Evolutionary conservation across 2,888 invertebrate genomes (phyloP).

Genomic region (Amiota communis): DNA sequence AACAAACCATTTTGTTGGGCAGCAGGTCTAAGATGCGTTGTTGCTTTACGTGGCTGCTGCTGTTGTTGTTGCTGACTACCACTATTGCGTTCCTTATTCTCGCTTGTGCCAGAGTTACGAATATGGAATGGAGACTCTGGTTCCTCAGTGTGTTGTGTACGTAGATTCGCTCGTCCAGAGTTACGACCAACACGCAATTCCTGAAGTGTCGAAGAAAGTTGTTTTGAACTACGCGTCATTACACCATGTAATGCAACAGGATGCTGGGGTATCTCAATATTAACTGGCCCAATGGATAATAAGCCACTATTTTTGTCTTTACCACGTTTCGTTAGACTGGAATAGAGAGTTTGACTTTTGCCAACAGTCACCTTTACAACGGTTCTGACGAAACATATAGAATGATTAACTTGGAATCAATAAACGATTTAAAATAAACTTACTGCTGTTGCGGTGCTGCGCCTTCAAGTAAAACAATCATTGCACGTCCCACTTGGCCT

Average conservation of each 20-base stretch:
- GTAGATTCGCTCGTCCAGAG: slow-evolving; percentile 80
- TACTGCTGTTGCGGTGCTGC: slow-evolving; percentile 91
- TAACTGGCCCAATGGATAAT: slow-evolving; percentile 89
- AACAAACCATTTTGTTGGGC: slow-evolving; percentile 77
- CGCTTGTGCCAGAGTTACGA: slow-evolving; percentile 63
- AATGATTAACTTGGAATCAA: neutral
- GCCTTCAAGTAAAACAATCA: slow-evolving; percentile 93
- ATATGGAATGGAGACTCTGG: slow-evolving; percentile 74
- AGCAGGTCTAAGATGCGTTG: slow-evolving; percentile 59
- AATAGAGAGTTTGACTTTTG: slow-evolving; percentile 93
- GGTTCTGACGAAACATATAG: slow-evolving; percentile 76
- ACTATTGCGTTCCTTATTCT: slow-evolving; percentile 63
- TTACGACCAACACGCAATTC: slow-evolving; percentile 88
- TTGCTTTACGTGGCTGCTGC: slow-evolving; percentile 60
- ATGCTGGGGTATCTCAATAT: slow-evolving; percentile 97
- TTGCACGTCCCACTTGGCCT: slow-evolving; percentile 92
- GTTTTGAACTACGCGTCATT: slow-evolving; percentile 95
- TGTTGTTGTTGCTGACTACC: slow-evolving; percentile 63
- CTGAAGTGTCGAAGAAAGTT: slow-evolving; percentile 93
- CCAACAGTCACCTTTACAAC: slow-evolving; percentile 94
- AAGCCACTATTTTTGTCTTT: slow-evolving; percentile 87
- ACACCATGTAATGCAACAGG: slow-evolving; percentile 98
- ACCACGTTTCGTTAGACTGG: slow-evolving; percentile 83
- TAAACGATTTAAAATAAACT: slow-evolving; percentile 59
- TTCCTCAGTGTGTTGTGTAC: slow-evolving; percentile 76